These are phyloP conservation scores for Criorhina ranunculi DNA, from an alignment of 2,888 invertebrate genomes.

Conservation along the genomic window DNA sequence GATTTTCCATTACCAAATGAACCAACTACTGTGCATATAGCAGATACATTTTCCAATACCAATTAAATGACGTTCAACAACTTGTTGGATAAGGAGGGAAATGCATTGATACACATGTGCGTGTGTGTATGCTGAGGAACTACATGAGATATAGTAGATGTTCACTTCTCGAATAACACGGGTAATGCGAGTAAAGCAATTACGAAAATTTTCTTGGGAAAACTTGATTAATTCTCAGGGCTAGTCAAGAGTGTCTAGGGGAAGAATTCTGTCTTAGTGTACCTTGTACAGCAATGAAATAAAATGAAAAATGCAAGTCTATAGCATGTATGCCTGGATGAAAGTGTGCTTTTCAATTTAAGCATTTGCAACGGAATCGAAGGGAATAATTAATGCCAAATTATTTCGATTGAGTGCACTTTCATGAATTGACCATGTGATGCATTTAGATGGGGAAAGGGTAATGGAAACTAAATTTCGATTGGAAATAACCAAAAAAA, in stretches of 20 bases:
- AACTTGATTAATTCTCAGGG: constrained; percentile 16
- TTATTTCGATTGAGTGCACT: constrained; percentile 9
- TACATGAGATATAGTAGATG: background rate
- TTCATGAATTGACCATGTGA: too few relatives aligned
- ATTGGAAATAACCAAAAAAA: background rate
- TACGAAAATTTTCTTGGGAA: background rate
- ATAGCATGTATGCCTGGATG: background rate
- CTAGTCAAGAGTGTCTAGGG: background rate
- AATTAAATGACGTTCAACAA: constrained; percentile 67
- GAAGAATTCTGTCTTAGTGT: background rate
- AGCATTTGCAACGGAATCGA: background rate
- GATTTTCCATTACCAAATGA: constrained; percentile 63
- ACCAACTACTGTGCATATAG: constrained; percentile 23
- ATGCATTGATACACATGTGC: constrained; percentile 9
- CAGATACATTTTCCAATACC: constrained; percentile 64
- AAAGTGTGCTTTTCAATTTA: background rate
- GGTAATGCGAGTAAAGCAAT: constrained; percentile 26
- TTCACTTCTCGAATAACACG: background rate
- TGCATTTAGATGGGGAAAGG: background rate
- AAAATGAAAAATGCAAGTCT: constrained; percentile 10
- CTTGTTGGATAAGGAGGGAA: constrained; percentile 45
- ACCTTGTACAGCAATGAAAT: background rate
- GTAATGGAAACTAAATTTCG: too few relatives aligned
- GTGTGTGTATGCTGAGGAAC: background rate
- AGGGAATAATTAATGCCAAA: constrained; percentile 19